Conservation (phyloP, 2,888 invertebrate species). For the Caenorhabditis sp. region DNA sequence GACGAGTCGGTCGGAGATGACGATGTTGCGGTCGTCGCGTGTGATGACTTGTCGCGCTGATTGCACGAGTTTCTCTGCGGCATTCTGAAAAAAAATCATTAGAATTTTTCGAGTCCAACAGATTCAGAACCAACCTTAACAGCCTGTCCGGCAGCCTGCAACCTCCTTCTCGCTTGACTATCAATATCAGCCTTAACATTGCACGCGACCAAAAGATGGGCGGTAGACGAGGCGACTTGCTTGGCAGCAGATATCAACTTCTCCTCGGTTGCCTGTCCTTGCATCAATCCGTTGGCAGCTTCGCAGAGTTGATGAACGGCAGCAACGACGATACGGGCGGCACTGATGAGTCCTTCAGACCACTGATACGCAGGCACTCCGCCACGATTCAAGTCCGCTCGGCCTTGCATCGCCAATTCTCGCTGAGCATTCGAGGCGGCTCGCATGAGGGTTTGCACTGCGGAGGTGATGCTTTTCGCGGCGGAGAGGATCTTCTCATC, state of each 20-base stretch:
- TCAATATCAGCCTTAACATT: constrained; percentile 98
- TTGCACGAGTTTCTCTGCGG: constrained; percentile 96
- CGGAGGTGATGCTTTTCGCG: constrained; percentile 96
- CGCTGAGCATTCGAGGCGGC: constrained; percentile 97
- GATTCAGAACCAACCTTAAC: too few species aligned
- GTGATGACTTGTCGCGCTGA: constrained; percentile 88
- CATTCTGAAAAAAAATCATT: constrained; percentile 88
- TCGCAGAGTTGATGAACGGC: constrained; percentile 98
- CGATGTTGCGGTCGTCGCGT: constrained; percentile 93
- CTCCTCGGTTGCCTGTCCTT: constrained; percentile 88
- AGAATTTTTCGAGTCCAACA: too few species aligned
- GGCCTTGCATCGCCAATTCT: constrained; percentile 91
- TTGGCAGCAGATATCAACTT: constrained; percentile 96
- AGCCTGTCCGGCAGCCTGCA: constrained; percentile 85
- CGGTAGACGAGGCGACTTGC: constrained; percentile 95
- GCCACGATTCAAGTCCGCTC: constrained; percentile 25
- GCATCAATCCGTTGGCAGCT: constrained; percentile 95
- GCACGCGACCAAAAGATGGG: constrained; percentile 97
- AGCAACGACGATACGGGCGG: constrained; percentile 92
- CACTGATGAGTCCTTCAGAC: constrained; percentile 83
- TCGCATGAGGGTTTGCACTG: constrained; percentile 96
- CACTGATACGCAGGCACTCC: constrained; percentile 75
- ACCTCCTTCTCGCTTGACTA: constrained; percentile 93
- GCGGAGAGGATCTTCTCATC: constrained; percentile 99
- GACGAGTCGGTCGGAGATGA: constrained; percentile 93